phyloP scores from a whole-genome alignment of 2,113 vertebrate species.

The Ciconia stormi region DNA sequence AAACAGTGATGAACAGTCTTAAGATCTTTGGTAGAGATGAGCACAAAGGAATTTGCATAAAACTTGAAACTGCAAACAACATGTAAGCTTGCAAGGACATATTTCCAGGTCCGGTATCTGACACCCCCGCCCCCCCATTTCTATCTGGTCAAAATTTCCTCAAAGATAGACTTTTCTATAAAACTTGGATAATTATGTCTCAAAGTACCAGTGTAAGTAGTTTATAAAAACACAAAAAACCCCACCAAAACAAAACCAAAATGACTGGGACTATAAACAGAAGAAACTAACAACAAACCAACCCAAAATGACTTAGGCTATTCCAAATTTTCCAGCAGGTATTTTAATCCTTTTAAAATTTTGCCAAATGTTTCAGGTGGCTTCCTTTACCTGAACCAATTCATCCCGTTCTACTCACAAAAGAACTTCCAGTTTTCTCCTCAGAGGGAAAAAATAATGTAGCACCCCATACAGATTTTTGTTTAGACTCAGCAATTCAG shows the following conservation, averaged over 20 bases:
- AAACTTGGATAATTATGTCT: background rate
- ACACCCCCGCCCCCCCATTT: accelerated
- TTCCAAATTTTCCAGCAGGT: background rate
- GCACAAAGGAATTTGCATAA: background rate
- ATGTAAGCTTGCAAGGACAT: accelerated
- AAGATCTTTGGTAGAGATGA: background rate
- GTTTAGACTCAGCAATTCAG: background rate
- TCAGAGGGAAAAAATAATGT: background rate
- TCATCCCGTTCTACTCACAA: background rate
- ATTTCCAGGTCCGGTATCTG: background rate
- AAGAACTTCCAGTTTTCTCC: background rate
- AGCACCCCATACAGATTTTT: background rate
- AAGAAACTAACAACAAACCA: background rate
- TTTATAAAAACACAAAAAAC: background rate
- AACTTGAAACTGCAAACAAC: background rate
- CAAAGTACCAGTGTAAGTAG: background rate
- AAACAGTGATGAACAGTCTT: background rate
- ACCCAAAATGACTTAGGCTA: background rate
- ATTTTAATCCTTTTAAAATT: background rate
- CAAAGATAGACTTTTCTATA: background rate
- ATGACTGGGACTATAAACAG: background rate
- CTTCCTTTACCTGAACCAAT: background rate
- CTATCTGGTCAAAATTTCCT: background rate
- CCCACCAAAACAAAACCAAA: background rate
- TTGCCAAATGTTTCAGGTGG: background rate